Evolutionary conservation across 2,113 vertebrate genomes (phyloP).

Genomic region (Mesocricetus auratus): DNA sequence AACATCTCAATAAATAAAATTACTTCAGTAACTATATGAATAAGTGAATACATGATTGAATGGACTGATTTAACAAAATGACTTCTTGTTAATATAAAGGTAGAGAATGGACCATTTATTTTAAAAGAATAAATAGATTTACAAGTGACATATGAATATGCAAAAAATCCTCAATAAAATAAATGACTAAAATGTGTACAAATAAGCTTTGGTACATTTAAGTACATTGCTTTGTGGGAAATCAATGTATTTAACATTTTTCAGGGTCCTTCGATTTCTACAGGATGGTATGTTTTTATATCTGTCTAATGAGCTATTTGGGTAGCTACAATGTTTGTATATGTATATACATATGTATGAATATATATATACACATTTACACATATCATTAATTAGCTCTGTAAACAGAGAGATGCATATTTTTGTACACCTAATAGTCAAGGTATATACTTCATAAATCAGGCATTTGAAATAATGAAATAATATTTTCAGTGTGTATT

Average conservation of each 20-base stretch:
- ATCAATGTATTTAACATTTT: not conserved
- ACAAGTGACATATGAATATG: not conserved
- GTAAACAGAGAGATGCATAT: not conserved
- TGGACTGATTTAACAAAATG: constrained; percentile 8
- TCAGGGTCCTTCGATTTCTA: not conserved
- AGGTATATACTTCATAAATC: constrained; percentile 10
- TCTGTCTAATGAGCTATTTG: not conserved
- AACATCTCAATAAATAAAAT: not conserved
- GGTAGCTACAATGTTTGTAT: not conserved
- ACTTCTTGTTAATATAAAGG: not conserved
- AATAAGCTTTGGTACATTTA: not conserved
- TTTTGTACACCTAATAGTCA: not conserved
- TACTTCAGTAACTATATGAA: not conserved
- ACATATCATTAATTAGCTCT: not conserved
- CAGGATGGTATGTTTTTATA: not conserved
- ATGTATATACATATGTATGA: not conserved
- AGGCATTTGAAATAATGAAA: not conserved
- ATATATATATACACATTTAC: not conserved
- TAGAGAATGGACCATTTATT: not conserved
- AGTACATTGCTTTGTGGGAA: not conserved
- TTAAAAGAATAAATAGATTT: not conserved
- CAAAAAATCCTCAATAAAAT: not conserved
- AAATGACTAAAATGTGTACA: too few relatives aligned
- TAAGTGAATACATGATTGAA: not conserved
- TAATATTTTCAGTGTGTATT: not conserved